Conservation (phyloP, 2,797 vertebrate species). For the Vultur gryphus region DNA sequence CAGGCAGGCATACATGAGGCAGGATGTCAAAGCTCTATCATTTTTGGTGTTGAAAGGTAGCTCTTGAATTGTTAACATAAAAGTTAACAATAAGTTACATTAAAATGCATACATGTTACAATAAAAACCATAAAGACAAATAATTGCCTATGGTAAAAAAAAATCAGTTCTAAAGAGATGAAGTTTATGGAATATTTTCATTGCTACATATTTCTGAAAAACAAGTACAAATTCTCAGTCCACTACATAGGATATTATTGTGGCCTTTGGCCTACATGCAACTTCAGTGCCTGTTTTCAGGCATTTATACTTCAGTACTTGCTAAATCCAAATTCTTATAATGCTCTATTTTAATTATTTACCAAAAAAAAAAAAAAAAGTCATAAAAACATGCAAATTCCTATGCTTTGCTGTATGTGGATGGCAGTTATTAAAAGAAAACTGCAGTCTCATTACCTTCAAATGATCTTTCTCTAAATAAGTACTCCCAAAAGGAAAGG, state of each 20-base stretch:
- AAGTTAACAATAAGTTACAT: not conserved
- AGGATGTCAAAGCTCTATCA: not conserved
- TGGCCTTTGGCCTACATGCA: not conserved
- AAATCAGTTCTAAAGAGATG: not conserved
- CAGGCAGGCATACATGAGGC: not conserved
- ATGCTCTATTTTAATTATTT: not conserved
- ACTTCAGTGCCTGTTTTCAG: not conserved
- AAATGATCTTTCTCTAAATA: not conserved
- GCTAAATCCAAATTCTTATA: not conserved
- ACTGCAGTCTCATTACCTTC: not conserved
- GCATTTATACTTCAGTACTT: not conserved
- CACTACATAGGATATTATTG: not conserved
- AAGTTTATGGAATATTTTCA: not conserved
- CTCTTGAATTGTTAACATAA: not conserved
- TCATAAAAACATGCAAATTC: not conserved
- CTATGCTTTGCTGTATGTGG: not conserved
- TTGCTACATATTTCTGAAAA: not conserved
- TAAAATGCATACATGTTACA: not conserved
- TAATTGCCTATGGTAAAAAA: not conserved
- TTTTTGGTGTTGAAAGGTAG: not conserved
- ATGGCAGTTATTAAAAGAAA: not conserved
- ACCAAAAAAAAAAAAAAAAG: not conserved
- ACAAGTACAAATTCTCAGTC: not conserved
- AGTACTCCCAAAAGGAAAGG: not conserved
- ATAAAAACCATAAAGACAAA: not conserved